These are phyloP conservation scores for Vanessa tameamea DNA, from an alignment of 1,140 invertebrate species.

Conservation along the genomic window DNA sequence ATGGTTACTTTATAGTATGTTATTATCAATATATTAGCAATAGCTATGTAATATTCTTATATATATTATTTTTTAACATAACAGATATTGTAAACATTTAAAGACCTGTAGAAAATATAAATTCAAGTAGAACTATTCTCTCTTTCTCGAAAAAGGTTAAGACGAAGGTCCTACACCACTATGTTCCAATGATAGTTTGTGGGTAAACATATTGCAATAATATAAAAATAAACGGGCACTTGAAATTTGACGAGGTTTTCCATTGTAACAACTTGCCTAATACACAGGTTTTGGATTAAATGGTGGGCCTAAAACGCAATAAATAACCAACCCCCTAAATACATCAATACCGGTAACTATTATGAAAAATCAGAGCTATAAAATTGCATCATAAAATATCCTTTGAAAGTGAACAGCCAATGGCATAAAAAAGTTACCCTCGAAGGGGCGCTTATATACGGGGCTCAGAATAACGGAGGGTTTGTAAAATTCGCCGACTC, in stretches of 20 bases:
- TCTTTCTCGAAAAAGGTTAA: too few relatives aligned
- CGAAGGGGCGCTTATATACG: slow-evolving; percentile 54
- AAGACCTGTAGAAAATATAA: too few relatives aligned
- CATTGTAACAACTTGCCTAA: too few relatives aligned
- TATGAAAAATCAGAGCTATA: slow-evolving; percentile 60
- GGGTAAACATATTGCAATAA: too few relatives aligned
- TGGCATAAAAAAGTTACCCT: slow-evolving; percentile 66
- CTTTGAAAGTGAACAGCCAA: slow-evolving; percentile 60
- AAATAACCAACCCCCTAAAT: slow-evolving; percentile 19
- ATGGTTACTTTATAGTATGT: neutral
- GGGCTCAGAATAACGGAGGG: slow-evolving; percentile 69
- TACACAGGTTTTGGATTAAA: neutral
- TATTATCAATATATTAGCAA: neutral
- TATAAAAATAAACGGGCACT: too few relatives aligned
- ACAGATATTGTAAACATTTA: too few relatives aligned
- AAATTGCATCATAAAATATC: slow-evolving; percentile 68
- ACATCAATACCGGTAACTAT: slow-evolving; percentile 32
- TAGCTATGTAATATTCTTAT: neutral
- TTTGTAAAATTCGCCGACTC: slow-evolving; percentile 78
- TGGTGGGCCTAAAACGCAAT: neutral
- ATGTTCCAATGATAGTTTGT: too few relatives aligned
- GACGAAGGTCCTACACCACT: too few relatives aligned
- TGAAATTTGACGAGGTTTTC: too few relatives aligned
- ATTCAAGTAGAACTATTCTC: too few relatives aligned
- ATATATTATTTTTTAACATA: too few relatives aligned